Percentiles rank a stretch among this genome's conserved stretches.
These are phyloP conservation scores for Drosophila chauvacae DNA, from an alignment of 1,140 invertebrate genomes.

Conservation along the genomic window DNA sequence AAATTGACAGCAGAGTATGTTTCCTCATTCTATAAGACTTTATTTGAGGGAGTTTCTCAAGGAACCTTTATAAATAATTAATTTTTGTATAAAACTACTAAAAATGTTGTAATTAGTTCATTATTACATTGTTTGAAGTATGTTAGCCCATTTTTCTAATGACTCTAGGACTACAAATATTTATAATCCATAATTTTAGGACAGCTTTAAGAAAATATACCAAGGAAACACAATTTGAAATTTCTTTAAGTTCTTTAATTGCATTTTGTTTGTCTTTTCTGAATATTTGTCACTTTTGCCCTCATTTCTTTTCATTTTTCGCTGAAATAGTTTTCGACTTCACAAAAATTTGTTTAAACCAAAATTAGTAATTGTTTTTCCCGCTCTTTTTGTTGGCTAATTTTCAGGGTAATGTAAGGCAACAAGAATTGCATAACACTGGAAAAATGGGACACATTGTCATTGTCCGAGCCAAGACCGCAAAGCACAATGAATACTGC, in stretches of 20 bases:
- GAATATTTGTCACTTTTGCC: not conserved
- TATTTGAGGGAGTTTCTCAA: not conserved
- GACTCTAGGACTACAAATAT: not conserved
- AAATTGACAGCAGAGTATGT: conserved; percentile 11
- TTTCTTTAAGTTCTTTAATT: not conserved
- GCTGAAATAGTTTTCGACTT: not conserved
- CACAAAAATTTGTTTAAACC: not conserved
- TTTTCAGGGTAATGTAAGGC: conserved; percentile 37
- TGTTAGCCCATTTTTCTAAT: not conserved
- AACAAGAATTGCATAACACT: conserved; percentile 56
- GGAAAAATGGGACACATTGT: conserved; percentile 39
- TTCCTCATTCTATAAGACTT: conserved; percentile 13
- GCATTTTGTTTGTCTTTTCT: not conserved
- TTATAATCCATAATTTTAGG: not conserved
- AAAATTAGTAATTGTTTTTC: conserved; percentile 1
- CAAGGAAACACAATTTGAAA: no score
- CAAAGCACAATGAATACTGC: conserved; percentile 46
- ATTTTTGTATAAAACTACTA: not conserved
- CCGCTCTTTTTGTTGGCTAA: not conserved
- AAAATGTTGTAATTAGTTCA: not conserved
- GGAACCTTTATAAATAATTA: not conserved
- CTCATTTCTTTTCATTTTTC: not conserved
- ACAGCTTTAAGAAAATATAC: not conserved
- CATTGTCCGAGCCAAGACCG: conserved; percentile 39
- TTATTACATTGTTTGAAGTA: not conserved